These are phyloP conservation scores for Pedetes capensis DNA, from an alignment of 2,113 vertebrate genomes.

Conservation along the genomic window DNA sequence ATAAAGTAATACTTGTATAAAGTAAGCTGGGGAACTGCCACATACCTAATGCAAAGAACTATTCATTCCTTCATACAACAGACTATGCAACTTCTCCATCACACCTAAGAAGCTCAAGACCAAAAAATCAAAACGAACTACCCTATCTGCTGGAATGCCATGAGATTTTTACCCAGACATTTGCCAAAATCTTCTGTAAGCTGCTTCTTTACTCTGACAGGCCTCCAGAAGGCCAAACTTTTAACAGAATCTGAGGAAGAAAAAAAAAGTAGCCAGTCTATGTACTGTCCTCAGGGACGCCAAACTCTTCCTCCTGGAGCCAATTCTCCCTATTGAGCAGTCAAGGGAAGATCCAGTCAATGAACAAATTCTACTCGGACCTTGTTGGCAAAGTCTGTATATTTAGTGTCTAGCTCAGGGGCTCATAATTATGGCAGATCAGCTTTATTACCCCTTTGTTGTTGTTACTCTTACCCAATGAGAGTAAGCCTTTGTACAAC, in stretches of 20 bases:
- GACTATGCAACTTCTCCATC: conserved; percentile 25
- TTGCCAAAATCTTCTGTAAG: background rate
- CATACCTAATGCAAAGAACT: background rate
- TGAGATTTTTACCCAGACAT: background rate
- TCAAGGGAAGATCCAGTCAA: background rate
- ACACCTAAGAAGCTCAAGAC: conserved; percentile 17
- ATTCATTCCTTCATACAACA: background rate
- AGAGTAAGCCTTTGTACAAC: background rate
- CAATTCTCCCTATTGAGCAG: background rate
- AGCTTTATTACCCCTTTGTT: background rate
- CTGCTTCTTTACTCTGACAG: background rate
- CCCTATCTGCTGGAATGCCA: background rate
- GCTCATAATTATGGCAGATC: background rate
- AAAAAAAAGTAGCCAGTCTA: background rate
- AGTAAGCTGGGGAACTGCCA: background rate
- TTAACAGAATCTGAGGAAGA: background rate
- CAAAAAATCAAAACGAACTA: conserved; percentile 6
- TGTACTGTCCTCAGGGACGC: background rate
- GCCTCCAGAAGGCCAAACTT: background rate
- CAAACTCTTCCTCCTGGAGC: background rate
- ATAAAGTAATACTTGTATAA: no score
- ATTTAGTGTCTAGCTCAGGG: background rate
- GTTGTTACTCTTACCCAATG: conserved; percentile 3
- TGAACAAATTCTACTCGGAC: background rate
- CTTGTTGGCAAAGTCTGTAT: background rate